Evolutionary conservation across 2,888 invertebrate species (phyloP).

Genomic region (Hemithea aestivaria): DNA sequence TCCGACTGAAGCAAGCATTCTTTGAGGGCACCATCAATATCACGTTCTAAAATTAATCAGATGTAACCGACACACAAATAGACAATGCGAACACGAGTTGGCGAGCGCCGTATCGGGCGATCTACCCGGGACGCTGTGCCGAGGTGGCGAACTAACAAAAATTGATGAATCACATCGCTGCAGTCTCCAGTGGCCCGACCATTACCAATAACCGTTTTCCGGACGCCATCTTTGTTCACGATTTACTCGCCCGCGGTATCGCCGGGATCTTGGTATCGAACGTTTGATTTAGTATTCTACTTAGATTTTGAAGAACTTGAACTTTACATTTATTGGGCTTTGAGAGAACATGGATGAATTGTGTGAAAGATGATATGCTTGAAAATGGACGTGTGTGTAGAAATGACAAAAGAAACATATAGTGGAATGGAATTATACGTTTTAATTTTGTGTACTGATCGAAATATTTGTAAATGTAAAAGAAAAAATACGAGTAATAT

Average conservation of each 20-base stretch:
- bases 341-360: too few relatives aligned
- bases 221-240: slow-evolving; percentile 59
- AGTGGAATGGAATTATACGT: too few relatives aligned
- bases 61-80: slow-evolving; percentile 36
- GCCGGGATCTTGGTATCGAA: slow-evolving; percentile 27
- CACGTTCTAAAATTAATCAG: slow-evolving; percentile 22
- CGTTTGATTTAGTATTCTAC: slow-evolving; percentile 26
- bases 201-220: slow-evolving; percentile 60
- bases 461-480: too few relatives aligned
- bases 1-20: slow-evolving; percentile 5
- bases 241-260: slow-evolving; percentile 44
- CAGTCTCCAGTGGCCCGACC: slow-evolving; percentile 31
- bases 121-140: slow-evolving; percentile 23
- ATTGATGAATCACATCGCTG: slow-evolving; percentile 50
- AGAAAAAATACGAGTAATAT: too few relatives aligned
- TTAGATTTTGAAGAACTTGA: slow-evolving; percentile 24
- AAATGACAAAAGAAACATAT: too few relatives aligned
- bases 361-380: too few relatives aligned
- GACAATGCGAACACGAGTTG: slow-evolving; percentile 36
- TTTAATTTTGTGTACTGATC: too few relatives aligned
- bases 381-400: too few relatives aligned
- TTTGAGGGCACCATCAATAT: slow-evolving; percentile 3
- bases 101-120: slow-evolving; percentile 21
- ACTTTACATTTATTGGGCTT: too few relatives aligned
- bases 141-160: slow-evolving; percentile 48